Base-by-base conservation (phyloP, 2,113 vertebrate genomes). In the Oceanites oceanicus region DNA sequence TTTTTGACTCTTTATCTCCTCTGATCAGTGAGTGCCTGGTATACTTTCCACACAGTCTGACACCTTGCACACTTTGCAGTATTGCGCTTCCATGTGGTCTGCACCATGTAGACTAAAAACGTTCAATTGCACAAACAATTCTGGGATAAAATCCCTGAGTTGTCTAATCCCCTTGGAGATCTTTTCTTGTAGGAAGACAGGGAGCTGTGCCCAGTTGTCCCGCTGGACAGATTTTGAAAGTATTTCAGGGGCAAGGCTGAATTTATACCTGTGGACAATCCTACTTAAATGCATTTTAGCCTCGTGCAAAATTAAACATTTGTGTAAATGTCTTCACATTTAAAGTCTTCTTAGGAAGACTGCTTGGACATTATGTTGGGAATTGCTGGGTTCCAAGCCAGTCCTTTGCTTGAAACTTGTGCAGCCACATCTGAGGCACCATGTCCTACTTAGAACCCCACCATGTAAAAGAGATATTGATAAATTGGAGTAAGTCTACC, bases 11-110 rank as follows among this genome's bases (percentile, higher is more conserved):
- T 45, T n/a, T 17, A 4, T 58, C 27, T 72, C 27, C n/a, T 66
- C 34, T 0, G 0, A 5, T 10, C 34, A 21, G 0, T 17, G 52
- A 66, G 36, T 3, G 1, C 17, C 23, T 23, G 16, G 6, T 36
- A 8, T 44, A 42, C 16, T 32, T 80, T 25, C 62, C 40, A 14
- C 15, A 4, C 1, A 1, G 25, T 32, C n/a, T 58, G 27, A 75
- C 52, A 29, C 12, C 72, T 45, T 0, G 0, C 1, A 1, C 27
- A 8, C 7, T 40, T 61, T 25, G 9, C 13, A 56, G 50, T 26
- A 20, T 18, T 72, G 42, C 29, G 26, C 29, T 72, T 77, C 16
- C 3, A 15, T 66, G 40, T 32, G 6, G 38, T 50, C 50, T 84
- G 42, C 49, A 53, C 19, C 29, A 21, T 10, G 44, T 15, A 21